These are phyloP conservation scores for Amia ocellicauda DNA, from an alignment of 2,113 vertebrate genomes.

Conservation along the genomic window DNA sequence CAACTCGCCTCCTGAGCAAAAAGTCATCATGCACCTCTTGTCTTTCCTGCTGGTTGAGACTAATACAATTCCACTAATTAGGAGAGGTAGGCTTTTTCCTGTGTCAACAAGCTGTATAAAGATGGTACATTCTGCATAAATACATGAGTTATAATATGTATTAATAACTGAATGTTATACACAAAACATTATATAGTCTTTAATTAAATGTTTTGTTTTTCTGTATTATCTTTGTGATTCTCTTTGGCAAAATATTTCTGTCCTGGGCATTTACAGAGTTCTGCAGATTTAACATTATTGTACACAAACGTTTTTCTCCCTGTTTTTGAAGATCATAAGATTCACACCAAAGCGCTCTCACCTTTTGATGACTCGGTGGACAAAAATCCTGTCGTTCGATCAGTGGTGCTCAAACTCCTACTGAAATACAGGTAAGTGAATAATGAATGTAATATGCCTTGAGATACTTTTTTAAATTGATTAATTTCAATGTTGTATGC, in stretches of 20 bases:
- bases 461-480: too few relatives aligned
- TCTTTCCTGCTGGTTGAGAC: constrained; percentile 73
- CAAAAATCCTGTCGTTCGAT: constrained; percentile 85
- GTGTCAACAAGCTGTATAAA: too few relatives aligned
- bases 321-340: constrained; percentile 42
- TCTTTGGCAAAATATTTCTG: too few relatives aligned
- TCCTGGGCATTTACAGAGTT: not conserved
- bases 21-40: constrained; percentile 71
- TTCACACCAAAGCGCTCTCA: constrained; percentile 79
- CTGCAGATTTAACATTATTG: not conserved
- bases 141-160: too few relatives aligned
- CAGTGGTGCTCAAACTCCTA: constrained; percentile 85
- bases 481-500: too few relatives aligned
- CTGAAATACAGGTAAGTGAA: constrained; percentile 84
- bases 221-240: too few relatives aligned
- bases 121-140: too few relatives aligned
- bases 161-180: too few relatives aligned
- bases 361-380: constrained; percentile 87
- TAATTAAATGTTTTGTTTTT: not conserved
- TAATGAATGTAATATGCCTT: too few relatives aligned
- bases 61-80: constrained; percentile 17
- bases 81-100: constrained; percentile 32
- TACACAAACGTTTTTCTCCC: constrained; percentile 5
- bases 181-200: too few relatives aligned
- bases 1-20: constrained; percentile 69